Base-by-base conservation (phyloP, 2,797 vertebrate species). In the Sebastes matsubarae region DNA sequence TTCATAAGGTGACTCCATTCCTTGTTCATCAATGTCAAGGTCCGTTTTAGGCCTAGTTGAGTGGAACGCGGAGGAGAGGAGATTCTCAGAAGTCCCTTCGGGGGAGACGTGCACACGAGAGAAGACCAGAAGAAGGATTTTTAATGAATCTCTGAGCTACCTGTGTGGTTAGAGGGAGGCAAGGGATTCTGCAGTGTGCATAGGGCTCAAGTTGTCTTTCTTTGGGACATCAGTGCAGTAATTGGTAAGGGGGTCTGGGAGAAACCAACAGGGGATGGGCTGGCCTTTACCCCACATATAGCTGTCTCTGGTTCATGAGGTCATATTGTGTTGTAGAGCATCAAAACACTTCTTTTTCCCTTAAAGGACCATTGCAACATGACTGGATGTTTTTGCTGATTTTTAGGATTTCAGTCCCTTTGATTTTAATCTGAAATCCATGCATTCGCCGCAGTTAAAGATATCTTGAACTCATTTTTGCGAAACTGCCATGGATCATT, bases 61-160 rank as follows among this genome's bases (percentile, higher is more conserved):
- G 55, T 72, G 72, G 67, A 72, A 68, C 36, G 29, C 13, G 70
- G 73, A 73, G 42, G 22, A 65, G 52, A 66, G 65, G 36, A 72
- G 72, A 68, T 68, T 75, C 68, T 63, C 34, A 58, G n/a, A 68
- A 42, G 68, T 80, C 74, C 75, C 87, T 69, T 11, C 50, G 42
- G 84, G 84, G 72, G 60, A 69, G 24, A 52, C 6, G 29, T n/a
- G 11, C 68, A 64, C 58, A 69, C 3, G 59, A 72, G 71, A 77
- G 29, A 46, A 46, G 64, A 79, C 13, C 65, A 42, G 55, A 58
- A 42, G 70, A 65, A 59, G 42, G 64, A n/a, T 59, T 86, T 77
- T 84, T 89, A 88, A 92, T 90, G 87, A 89, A 87, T 72, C 60
- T 72, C 46, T 46, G 69, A 73, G 73, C 58, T 79, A 75, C 82